Conservation (phyloP, 2,797 vertebrate species). For the Graptemys geographica region DNA sequence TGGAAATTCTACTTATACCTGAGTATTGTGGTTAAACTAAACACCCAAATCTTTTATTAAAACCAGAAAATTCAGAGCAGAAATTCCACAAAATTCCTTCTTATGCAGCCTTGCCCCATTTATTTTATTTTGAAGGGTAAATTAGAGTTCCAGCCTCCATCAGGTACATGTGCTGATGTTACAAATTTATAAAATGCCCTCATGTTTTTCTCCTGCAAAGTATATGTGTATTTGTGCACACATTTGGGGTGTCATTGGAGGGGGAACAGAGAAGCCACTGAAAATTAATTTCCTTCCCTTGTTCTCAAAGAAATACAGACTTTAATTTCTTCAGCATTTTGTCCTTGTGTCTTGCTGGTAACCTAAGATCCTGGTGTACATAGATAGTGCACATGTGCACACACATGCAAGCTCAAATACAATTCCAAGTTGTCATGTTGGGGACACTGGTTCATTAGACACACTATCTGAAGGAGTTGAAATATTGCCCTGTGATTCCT, state of each 20-base stretch:
- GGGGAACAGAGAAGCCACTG: not conserved
- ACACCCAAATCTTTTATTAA: not conserved
- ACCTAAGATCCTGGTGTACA: not conserved
- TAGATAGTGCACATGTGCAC: not conserved
- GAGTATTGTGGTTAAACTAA: not conserved
- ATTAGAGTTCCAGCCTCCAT: not conserved
- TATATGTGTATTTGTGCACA: not conserved
- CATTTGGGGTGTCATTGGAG: not conserved
- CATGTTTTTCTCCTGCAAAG: not conserved
- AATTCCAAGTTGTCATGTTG: not conserved
- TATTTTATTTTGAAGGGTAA: not conserved
- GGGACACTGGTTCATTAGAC: not conserved
- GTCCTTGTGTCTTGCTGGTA: not conserved
- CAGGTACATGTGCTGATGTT: not conserved
- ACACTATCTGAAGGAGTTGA: not conserved
- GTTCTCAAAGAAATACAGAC: not conserved
- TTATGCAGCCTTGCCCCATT: not conserved
- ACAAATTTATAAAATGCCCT: not conserved
- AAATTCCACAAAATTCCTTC: not conserved
- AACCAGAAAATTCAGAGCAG: not conserved
- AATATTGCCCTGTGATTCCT: not conserved
- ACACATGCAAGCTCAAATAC: not conserved
- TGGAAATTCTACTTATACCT: not conserved
- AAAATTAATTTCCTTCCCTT: not conserved
- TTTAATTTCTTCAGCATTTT: not conserved